phyloP scores from a whole-genome alignment of 2,888 invertebrate genomes.

The Acleris emargana region DNA sequence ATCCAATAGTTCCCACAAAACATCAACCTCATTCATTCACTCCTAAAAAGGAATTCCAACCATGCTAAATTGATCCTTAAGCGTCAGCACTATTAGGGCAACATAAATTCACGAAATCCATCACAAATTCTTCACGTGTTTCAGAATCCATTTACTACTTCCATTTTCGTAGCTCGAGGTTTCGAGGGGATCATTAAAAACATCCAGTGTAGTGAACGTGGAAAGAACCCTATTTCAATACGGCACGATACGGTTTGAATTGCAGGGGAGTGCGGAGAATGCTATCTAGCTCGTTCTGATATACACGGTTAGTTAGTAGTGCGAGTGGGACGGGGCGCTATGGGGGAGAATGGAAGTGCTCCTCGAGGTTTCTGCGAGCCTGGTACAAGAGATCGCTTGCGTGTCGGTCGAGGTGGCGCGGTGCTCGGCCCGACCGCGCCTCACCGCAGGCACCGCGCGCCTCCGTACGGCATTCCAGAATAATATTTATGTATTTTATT shows the following conservation, averaged over 20 bases:
- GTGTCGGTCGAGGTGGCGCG: conserved; percentile 81
- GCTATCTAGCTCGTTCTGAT: conserved; percentile 59
- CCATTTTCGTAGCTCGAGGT: conserved; percentile 64
- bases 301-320: conserved; percentile 57
- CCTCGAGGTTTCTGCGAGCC: conserved; percentile 57
- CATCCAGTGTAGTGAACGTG: conserved; percentile 42
- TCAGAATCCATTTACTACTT: conserved; percentile 56
- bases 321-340: conserved; percentile 58
- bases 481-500: conserved; percentile 35
- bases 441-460: conserved; percentile 39
- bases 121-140: conserved; percentile 70
- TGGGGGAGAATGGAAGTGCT: conserved; percentile 50
- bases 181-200: conserved; percentile 56
- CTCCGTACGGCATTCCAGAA: conserved; percentile 29
- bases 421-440: conserved; percentile 54
- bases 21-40: conserved; percentile 38
- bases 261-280: conserved; percentile 46
- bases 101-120: conserved; percentile 68
- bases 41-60: conserved; percentile 74
- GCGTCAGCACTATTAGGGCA: conserved; percentile 72
- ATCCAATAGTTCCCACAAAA: conserved; percentile 45
- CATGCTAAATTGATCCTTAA: conserved; percentile 81
- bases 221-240: conserved; percentile 47
- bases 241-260: conserved; percentile 45
- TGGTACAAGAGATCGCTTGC: conserved; percentile 78